Base-by-base conservation (phyloP, 2,113 vertebrate genomes). In the Coryphaenoides rupestris region DNA sequence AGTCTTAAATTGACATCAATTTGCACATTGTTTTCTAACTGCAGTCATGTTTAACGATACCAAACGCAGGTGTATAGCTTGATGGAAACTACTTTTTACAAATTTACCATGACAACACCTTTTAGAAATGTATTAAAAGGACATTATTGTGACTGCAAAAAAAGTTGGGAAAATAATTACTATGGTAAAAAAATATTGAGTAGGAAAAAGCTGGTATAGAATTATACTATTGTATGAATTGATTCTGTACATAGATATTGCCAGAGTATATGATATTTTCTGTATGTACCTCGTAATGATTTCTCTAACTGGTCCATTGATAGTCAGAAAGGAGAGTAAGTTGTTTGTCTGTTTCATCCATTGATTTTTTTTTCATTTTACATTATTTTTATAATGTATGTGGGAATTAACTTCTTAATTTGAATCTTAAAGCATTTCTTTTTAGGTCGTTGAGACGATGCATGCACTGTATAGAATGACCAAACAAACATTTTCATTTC, bases 1-100 rank as follows among this genome's bases (percentile, higher is more conserved):
- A 21, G 19, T 73, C 69, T 63, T 64, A 59, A n/a, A 68, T 72
- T 65, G 62, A 70, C 70, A 72, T 78, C 1, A 62, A 67, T 85
- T 82, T 87, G 74, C 85, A 84, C 82, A 79, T 62, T 83, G 15
- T 78, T 68, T 26, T 66, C 45, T 58, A 33, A 63, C n/a, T 64
- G 45, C 65, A 68, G 68, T 16, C 2, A 53, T 45, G 56, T 60
- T 71, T 67, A 33, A 45, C 49, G 17, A 52, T 65, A 23, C 12
- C 54, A 63, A 60, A 16, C n/a, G n/a, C 53, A 16, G 19, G 4
- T 40, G 12, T 58, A n/a, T 15, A 65, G 33, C 57, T 63, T 64
- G 61, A 59, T 69, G 17, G 53, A 69, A 73, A 21, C 23, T 62
- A 62, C 23, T 55, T 28, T 33, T 21, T 47, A 9, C 13, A 26